These are phyloP conservation scores for Eristalinus sepulchralis DNA, from an alignment of 2,888 invertebrate genomes.

Conservation along the genomic window DNA sequence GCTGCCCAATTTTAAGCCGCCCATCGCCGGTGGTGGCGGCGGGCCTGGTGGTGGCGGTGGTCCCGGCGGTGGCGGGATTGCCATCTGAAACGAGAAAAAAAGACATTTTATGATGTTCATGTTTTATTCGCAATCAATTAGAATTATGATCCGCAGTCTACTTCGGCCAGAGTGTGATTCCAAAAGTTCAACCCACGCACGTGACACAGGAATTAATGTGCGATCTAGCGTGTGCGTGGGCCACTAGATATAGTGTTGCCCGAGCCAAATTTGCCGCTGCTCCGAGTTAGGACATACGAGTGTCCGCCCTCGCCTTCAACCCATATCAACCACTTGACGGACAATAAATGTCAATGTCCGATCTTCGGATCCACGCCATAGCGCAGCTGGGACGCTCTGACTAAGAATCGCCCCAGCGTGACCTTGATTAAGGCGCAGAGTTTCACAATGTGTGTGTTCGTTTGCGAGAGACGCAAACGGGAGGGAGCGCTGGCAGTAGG, in stretches of 20 bases:
- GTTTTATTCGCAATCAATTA: not conserved
- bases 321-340: conserved; percentile 2
- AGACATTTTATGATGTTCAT: conserved; percentile 14
- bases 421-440: conserved; percentile 40
- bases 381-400: conserved; percentile 15
- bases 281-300: not conserved
- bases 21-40: conserved; percentile 84
- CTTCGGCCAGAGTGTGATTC: conserved; percentile 1
- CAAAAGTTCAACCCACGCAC: conserved; percentile 39
- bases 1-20: conserved; percentile 76
- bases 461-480: too few relatives aligned
- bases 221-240: conserved; percentile 24
- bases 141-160: not conserved
- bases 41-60: conserved; percentile 86
- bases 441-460: conserved; percentile 25
- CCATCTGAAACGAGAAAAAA: conserved; percentile 76
- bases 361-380: conserved; percentile 12
- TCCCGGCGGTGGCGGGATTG: conserved; percentile 83
- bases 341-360: conserved; percentile 51
- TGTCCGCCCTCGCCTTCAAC: conserved; percentile 23
- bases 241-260: not conserved
- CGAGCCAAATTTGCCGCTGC: not conserved
- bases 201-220: conserved; percentile 5
- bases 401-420: conserved; percentile 38
- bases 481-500: not conserved